Evolutionary conservation across 1,140 invertebrate species (phyloP), one percentile per base, ranked within the genome.

Genomic region (Aphaenogaster ashmeadi): DNA sequence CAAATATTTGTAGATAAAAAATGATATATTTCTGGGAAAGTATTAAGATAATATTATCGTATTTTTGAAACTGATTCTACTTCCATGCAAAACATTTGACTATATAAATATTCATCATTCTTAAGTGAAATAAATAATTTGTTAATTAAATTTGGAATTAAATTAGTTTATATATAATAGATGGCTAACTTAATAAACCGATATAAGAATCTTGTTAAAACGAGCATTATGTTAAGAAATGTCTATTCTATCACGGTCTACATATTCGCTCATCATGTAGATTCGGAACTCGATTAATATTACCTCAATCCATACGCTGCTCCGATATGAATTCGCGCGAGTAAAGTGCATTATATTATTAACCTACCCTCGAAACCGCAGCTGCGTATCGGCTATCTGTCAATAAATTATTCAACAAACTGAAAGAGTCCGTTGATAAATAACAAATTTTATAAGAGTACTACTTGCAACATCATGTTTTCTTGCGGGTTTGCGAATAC

Each of bases 321-420:
- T 74, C 69, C 41, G 33, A 84, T 84, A 84, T 84, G 80, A 84
- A 84, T 84, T 84, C 41, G 52, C 8, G 44, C 27, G 18, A 84
- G 13, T 74, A 84, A 84, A 84, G 80, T 84, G 54, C 69, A 75
- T 84, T 84, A 84, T 84, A 84, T 84, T 75, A 84, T 84, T 84
- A 84, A 84, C 33, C 80, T 60, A 50, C 7, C 6, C 27, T 84
- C 54, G 41, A 75, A 84, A 84, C 80, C 69, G 80, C 80, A 84
- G 80, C 80, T 84, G 80, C 80, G 41, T 75, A 84, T 84, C 69
- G 80, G 80, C 54, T 84, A 84, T 67, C 69, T 84, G 54, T 84
- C 80, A 84, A 74, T 84, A 58, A 84, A 84, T 75, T 84, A 84
- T 84, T 84, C 69, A 84, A 75, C 54, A 33, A 74, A 62, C 41